Evolutionary conservation across 2,888 invertebrate species (phyloP), one percentile per base, ranked within the genome.

Genomic region (Cepaea hortensis): DNA sequence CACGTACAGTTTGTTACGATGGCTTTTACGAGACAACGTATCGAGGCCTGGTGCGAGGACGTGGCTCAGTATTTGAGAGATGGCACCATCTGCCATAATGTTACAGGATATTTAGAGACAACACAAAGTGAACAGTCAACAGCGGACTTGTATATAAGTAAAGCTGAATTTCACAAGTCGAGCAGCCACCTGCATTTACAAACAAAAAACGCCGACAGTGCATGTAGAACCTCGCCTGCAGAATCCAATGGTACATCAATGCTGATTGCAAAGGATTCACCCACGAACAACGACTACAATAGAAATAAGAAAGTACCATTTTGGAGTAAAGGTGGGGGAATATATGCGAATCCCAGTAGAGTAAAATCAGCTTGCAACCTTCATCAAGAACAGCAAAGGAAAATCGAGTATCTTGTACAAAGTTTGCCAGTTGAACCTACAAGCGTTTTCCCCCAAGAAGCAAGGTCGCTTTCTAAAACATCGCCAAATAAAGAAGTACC

Each of bases 41-140:
- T 89, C 50, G 89, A 89, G 77, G 85, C 82, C 48, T 89, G 89
- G 89, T 88, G 88, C 46, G 85, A 87, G 35, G 87, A 88, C 23
- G 89, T 89, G 46, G 84, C 87, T 18, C 82, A 85, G 48, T 87
- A 88, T 85, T 84, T 89, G 23, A 81, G 75, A 70, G 80, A 88
- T 20, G 89, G 89, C 18, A 89, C 88, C 83, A 84, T 89, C 46
- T 89, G 89, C 65, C 85, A 82, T 23, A 68, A 84, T 48, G 89
- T 89, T 35, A 87, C 87, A 61, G 89, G 88, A 4, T 80, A 88
- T 86, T 81, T 84, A 35, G 72, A 73, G n/a, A 87, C 55, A 50
- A 20, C 13, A 18, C 20, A 50, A 18, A 20, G 50, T 15, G 3
- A 73, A 46, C 3, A 0, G 50, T 50, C 50, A 18, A 50, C 23